Conservation (phyloP, 1,140 invertebrate species). For the Cardiocondyla obscurior region DNA sequence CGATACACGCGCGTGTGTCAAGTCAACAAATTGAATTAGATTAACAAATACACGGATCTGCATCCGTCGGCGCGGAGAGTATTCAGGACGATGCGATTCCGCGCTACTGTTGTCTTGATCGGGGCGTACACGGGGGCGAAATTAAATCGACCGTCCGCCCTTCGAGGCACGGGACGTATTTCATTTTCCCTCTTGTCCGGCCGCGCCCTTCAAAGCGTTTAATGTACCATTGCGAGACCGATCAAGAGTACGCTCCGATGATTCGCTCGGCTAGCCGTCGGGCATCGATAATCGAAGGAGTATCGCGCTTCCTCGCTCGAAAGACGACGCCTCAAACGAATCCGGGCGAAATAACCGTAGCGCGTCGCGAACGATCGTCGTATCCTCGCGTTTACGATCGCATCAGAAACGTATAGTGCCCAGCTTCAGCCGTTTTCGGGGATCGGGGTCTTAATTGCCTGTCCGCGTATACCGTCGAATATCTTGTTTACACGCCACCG, state of each 20-base stretch:
- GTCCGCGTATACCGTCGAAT: slow-evolving; percentile 8
- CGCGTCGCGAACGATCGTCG: slow-evolving; percentile 46
- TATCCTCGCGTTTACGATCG: neutral
- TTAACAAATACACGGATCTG: slow-evolving; percentile 34
- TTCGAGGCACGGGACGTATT: slow-evolving; percentile 6
- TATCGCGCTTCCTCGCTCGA: slow-evolving; percentile 5
- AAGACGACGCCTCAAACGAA: slow-evolving; percentile 30
- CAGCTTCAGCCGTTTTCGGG: slow-evolving; percentile 42
- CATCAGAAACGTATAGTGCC: slow-evolving; percentile 18
- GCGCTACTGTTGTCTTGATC: slow-evolving; percentile 4
- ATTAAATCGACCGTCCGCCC: slow-evolving; percentile 43
- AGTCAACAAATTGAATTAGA: slow-evolving; percentile 48
- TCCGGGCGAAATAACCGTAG: neutral
- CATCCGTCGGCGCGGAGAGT: neutral
- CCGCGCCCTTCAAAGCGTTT: slow-evolving; percentile 45
- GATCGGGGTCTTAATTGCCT: slow-evolving; percentile 58
- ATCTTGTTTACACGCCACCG: slow-evolving; percentile 57
- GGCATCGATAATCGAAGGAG: slow-evolving; percentile 50
- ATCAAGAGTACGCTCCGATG: slow-evolving; percentile 17
- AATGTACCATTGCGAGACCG: slow-evolving; percentile 37
- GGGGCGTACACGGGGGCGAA: slow-evolving; percentile 2
- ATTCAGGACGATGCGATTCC: neutral
- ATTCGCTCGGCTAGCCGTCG: slow-evolving; percentile 31
- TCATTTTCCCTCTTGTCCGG: slow-evolving; percentile 39
- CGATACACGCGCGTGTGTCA: neutral